These are phyloP conservation scores for Coracias cyanogaster DNA, from an alignment of 2,797 vertebrate genomes.

Conservation along the genomic window DNA sequence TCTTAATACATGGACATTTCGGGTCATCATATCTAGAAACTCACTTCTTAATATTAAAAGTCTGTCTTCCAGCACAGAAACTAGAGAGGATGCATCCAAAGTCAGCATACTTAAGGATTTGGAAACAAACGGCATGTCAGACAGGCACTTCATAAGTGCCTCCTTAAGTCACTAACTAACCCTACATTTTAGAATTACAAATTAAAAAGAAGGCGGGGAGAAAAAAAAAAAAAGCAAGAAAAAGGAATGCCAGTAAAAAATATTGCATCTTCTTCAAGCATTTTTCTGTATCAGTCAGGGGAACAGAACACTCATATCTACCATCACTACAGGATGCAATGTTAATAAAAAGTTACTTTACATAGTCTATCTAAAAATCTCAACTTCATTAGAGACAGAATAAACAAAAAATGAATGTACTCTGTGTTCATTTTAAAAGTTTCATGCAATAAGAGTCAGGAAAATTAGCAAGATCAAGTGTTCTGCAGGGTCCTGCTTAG, in stretches of 20 bases:
- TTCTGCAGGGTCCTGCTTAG: not conserved
- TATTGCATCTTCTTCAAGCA: not conserved
- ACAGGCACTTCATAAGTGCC: conserved; percentile 23
- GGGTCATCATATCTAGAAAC: conserved; percentile 73
- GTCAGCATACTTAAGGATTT: not conserved
- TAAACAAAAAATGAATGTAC: not conserved
- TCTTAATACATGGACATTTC: conserved; percentile 72
- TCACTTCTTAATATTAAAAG: conserved; percentile 71
- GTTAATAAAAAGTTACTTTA: not conserved
- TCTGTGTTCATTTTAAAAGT: not conserved
- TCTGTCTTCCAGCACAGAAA: conserved; percentile 65
- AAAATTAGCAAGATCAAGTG: not conserved
- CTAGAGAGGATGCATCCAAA: conserved; percentile 9
- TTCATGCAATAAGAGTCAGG: not conserved
- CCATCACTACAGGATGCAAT: not conserved
- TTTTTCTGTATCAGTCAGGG: not conserved
- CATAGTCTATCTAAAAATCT: not conserved
- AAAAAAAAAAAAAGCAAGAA: not conserved
- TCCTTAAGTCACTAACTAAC: not conserved
- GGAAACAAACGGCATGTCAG: conserved; percentile 55
- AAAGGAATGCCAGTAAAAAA: not conserved
- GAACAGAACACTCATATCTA: not conserved
- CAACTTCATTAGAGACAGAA: not conserved
- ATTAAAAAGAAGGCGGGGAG: rapidly evolving
- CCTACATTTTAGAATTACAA: conserved; percentile 23